Conservation (phyloP, 2,113 vertebrate species). For the Fulica atra region DNA sequence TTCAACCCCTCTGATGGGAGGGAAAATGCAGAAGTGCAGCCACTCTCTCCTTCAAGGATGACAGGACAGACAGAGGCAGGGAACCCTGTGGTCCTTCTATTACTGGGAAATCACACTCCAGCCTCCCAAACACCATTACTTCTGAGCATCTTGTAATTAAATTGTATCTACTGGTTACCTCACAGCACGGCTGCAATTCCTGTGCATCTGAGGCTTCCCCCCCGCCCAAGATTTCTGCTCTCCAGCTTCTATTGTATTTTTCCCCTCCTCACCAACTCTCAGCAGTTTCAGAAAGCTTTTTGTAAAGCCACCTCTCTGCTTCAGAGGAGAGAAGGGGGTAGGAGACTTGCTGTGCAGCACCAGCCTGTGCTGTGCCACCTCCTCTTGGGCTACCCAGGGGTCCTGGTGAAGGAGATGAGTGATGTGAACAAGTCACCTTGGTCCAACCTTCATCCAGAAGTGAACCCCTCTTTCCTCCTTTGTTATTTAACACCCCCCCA, state of each 20-base stretch:
- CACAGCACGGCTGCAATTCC: slow-evolving; percentile 71
- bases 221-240: neutral
- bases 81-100: slow-evolving; percentile 55
- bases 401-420: neutral
- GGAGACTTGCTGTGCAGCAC: neutral
- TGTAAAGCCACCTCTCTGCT: neutral
- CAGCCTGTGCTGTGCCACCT: accelerated
- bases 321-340: neutral
- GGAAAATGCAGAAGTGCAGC: neutral
- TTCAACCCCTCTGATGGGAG: neutral
- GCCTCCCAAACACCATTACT: slow-evolving; percentile 41
- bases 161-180: slow-evolving; percentile 72
- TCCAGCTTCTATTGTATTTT: slow-evolving; percentile 1
- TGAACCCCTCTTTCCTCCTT: neutral
- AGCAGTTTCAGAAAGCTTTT: neutral
- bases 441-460: accelerated
- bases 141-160: slow-evolving; percentile 69
- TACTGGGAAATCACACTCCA: slow-evolving; percentile 37
- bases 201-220: slow-evolving; percentile 20
- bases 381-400: neutral
- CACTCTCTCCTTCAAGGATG: neutral
- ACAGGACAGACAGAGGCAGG: neutral
- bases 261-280: neutral
- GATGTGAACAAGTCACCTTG: accelerated
- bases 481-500: neutral